These are phyloP conservation scores for Clivina fossor DNA, from an alignment of 2,888 invertebrate genomes.

Conservation along the genomic window DNA sequence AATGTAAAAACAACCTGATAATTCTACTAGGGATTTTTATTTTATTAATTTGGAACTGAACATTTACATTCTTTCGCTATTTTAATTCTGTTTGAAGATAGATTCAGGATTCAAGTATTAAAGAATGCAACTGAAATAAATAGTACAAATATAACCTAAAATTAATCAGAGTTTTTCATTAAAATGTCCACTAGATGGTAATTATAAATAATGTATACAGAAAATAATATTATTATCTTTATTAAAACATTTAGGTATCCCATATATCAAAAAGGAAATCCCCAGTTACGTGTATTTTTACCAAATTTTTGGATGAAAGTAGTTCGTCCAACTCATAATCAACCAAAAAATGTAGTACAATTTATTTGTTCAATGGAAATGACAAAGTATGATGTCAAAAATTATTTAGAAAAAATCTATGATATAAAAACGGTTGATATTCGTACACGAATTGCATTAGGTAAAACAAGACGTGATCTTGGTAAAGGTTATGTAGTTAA, in stretches of 20 bases:
- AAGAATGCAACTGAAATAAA: no score
- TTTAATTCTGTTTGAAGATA: no score
- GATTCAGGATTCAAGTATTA: no score
- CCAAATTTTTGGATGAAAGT: slow-evolving; percentile 98
- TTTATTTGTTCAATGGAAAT: slow-evolving; percentile 94
- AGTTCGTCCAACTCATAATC: slow-evolving; percentile 65
- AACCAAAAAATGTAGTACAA: slow-evolving; percentile 78
- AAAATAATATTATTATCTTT: slow-evolving; percentile 12
- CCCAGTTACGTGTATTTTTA: slow-evolving; percentile 89
- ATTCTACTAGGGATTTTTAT: no score
- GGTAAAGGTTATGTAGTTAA: slow-evolving; percentile 70
- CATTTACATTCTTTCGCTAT: no score
- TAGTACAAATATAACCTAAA: no score
- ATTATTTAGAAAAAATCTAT: slow-evolving; percentile 96
- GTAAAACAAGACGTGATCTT: slow-evolving; percentile 64
- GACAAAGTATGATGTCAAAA: slow-evolving; percentile 86
- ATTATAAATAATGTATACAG: slow-evolving; percentile 5
- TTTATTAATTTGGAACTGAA: no score
- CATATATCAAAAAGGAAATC: slow-evolving; percentile 86
- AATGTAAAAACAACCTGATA: no score
- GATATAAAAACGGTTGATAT: slow-evolving; percentile 78
- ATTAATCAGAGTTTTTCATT: no score
- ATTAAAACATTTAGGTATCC: slow-evolving; percentile 81
- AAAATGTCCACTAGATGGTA: slow-evolving; percentile 42
- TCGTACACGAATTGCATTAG: slow-evolving; percentile 71